Conservation (phyloP, 2,888 invertebrate species). For the Vannuccia rotundouncinata region DNA sequence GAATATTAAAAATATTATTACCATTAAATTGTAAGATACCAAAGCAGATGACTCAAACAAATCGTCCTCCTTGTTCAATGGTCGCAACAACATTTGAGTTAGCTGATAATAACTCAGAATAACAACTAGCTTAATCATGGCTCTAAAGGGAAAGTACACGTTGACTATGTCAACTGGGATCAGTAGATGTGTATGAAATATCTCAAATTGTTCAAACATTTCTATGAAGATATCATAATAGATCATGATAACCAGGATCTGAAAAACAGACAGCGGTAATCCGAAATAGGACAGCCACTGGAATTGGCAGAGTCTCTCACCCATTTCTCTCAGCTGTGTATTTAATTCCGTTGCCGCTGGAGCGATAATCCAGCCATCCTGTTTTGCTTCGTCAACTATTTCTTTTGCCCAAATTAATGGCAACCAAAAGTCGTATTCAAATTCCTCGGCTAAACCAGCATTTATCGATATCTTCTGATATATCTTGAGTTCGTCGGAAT, state of each 20-base stretch:
- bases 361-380: background rate
- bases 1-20: too few species aligned
- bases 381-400: background rate
- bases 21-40: too few species aligned
- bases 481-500: background rate
- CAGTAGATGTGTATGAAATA: background rate
- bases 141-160: background rate
- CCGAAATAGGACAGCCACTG: background rate
- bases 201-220: background rate
- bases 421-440: background rate
- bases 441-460: too few species aligned
- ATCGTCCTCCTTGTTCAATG: background rate
- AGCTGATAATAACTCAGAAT: background rate
- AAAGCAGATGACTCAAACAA: background rate
- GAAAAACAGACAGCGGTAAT: background rate
- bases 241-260: background rate
- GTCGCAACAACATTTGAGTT: background rate
- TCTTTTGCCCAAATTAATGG: background rate
- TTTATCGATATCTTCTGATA: background rate
- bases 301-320: background rate
- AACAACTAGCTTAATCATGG: background rate
- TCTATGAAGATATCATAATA: background rate
- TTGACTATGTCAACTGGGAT: background rate
- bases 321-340: background rate
- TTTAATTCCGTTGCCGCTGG: background rate